phyloP scores from a whole-genome alignment of 2,888 invertebrate genomes.

The Uloborus plumipes region DNA sequence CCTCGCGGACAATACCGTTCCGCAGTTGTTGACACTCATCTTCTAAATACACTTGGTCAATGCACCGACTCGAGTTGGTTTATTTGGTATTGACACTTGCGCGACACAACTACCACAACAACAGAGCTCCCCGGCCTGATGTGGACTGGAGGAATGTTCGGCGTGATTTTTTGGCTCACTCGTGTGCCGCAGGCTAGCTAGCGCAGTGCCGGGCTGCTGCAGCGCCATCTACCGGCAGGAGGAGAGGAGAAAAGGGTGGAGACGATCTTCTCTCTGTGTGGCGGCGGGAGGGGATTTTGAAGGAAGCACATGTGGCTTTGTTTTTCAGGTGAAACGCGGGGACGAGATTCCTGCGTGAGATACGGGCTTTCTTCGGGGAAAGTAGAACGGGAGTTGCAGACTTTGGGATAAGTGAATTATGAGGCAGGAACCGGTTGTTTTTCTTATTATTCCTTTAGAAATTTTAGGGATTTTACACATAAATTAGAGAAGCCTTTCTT shows the following conservation, averaged over 20 bases:
- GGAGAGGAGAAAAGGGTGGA: not conserved
- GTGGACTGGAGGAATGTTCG: constrained; percentile 30
- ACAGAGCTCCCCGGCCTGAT: too few species aligned
- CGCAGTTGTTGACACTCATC: constrained; percentile 12
- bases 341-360: not conserved
- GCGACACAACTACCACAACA: too few species aligned
- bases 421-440: too few species aligned
- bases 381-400: not conserved
- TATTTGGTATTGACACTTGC: too few species aligned
- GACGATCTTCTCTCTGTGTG: not conserved
- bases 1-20: not conserved
- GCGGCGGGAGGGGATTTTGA: not conserved
- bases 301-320: constrained; percentile 59
- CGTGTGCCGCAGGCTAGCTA: constrained; percentile 47
- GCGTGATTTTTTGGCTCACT: constrained; percentile 5
- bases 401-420: too few species aligned
- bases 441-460: too few species aligned
- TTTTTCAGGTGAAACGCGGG: constrained; percentile 48
- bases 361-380: constrained; percentile 3
- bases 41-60: not conserved
- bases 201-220: constrained; percentile 42
- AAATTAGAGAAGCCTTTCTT: too few species aligned
- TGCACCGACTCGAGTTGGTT: too few species aligned
- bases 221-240: constrained; percentile 37
- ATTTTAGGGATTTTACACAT: too few species aligned